Conservation (phyloP, 1,140 invertebrate species). For the Megathymus violae region DNA sequence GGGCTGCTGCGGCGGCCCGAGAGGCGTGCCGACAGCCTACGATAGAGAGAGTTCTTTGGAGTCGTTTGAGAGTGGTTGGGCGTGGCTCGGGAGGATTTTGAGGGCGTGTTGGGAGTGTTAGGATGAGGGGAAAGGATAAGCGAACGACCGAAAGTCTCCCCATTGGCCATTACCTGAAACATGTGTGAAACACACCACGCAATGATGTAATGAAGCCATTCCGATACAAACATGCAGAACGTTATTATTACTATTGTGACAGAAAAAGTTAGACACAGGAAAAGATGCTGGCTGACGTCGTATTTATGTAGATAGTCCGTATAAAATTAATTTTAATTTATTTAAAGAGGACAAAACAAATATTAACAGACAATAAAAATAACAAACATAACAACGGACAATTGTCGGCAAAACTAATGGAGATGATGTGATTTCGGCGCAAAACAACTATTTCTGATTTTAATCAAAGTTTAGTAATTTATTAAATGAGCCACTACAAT, state of each 20-base stretch:
- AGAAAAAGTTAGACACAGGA: conserved; percentile 67
- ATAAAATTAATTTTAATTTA: conserved; percentile 1
- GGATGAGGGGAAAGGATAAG: conserved; percentile 78
- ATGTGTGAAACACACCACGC: conserved; percentile 84
- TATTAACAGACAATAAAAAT: background rate
- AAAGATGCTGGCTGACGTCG: conserved; percentile 52
- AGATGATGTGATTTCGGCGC: conserved; percentile 3
- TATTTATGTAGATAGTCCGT: conserved; percentile 14
- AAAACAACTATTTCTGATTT: conserved; percentile 5
- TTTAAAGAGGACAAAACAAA: conserved; percentile 16
- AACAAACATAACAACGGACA: conserved; percentile 25
- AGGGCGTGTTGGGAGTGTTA: conserved; percentile 61
- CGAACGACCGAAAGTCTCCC: conserved; percentile 84
- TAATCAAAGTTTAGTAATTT: conserved; percentile 1
- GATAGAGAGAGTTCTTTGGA: conserved; percentile 78
- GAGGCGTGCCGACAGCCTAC: conserved; percentile 73
- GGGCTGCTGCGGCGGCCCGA: conserved; percentile 69
- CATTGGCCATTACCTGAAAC: conserved; percentile 85
- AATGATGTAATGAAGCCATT: conserved; percentile 84
- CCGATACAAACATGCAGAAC: conserved; percentile 78
- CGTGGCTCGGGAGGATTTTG: conserved; percentile 63
- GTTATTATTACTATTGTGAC: conserved; percentile 62
- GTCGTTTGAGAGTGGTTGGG: conserved; percentile 74
- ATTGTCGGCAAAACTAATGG: conserved; percentile 35
- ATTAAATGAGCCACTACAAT: conserved; percentile 9